phyloP scores from a whole-genome alignment of 2,797 vertebrate species.

The Pipistrellus pygmaeus region DNA sequence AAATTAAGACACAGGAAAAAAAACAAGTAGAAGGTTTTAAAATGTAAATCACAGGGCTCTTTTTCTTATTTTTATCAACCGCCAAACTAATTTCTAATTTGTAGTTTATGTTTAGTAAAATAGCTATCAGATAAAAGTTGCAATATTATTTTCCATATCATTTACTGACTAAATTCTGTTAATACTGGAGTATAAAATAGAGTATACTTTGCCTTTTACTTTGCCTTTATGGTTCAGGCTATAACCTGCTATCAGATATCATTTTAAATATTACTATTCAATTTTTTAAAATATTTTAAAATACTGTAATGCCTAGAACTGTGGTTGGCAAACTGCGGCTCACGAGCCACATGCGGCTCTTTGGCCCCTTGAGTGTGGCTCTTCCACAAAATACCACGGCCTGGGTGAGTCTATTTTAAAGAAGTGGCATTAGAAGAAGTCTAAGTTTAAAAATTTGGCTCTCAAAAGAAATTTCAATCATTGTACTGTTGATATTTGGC shows the following conservation, averaged over 20 bases:
- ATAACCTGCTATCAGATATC: not conserved
- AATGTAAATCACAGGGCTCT: not conserved
- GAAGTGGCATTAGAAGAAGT: too few species aligned
- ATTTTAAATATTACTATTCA: slow-evolving; percentile 34
- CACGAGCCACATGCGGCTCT: too few species aligned
- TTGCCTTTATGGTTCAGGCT: slow-evolving; percentile 21
- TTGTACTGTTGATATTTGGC: too few species aligned
- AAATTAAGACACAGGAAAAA: slow-evolving; percentile 12
- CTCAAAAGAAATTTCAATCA: too few species aligned
- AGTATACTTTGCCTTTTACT: slow-evolving; percentile 37
- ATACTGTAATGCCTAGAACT: not conserved
- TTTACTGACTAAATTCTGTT: slow-evolving; percentile 26
- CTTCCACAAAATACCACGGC: too few species aligned
- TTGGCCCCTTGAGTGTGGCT: too few species aligned
- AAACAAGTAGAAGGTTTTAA: slow-evolving; percentile 46
- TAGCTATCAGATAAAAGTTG: slow-evolving; percentile 40
- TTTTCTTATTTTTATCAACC: slow-evolving; percentile 32
- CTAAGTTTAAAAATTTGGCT: too few species aligned
- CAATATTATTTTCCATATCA: slow-evolving; percentile 32
- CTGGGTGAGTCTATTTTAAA: too few species aligned
- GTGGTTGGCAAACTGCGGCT: too few species aligned
- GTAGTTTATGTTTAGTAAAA: slow-evolving; percentile 39
- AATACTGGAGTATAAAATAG: slow-evolving; percentile 36
- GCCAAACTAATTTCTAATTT: slow-evolving; percentile 1
- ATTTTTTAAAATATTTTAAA: not conserved